These are phyloP conservation scores for Semnopithecus entellus DNA, from an alignment of 2,113 vertebrate species.

Conservation along the genomic window DNA sequence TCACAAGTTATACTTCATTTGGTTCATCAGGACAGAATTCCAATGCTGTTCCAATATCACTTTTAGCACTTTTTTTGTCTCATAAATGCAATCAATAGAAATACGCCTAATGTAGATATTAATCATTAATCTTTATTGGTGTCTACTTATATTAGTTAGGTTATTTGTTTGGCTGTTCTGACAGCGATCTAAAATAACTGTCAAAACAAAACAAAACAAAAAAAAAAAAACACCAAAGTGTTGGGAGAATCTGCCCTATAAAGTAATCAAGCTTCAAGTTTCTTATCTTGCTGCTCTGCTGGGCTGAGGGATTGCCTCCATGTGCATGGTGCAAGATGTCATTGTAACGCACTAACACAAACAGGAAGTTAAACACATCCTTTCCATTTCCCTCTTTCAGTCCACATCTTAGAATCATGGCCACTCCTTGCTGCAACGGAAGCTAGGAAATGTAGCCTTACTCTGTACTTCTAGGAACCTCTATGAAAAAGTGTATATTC, in stretches of 20 bases:
- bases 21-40: not conserved
- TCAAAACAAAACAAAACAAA: not conserved
- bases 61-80: not conserved
- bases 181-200: not conserved
- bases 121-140: not conserved
- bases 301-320: not conserved
- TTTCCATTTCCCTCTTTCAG: not conserved
- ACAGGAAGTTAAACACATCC: not conserved
- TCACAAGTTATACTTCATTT: not conserved
- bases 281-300: not conserved
- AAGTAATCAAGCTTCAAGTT: not conserved
- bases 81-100: not conserved
- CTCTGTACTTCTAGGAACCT: not conserved
- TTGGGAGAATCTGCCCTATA: not conserved
- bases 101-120: not conserved
- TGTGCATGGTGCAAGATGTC: not conserved
- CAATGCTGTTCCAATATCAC: not conserved
- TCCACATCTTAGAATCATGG: not conserved
- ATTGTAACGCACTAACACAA: not conserved
- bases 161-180: not conserved
- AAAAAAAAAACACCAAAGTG: too few relatives aligned
- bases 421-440: not conserved
- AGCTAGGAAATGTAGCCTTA: not conserved
- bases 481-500: not conserved
- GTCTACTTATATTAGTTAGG: not conserved